Conservation (phyloP, 2,888 invertebrate species). For the Nymphalis c-album region DNA sequence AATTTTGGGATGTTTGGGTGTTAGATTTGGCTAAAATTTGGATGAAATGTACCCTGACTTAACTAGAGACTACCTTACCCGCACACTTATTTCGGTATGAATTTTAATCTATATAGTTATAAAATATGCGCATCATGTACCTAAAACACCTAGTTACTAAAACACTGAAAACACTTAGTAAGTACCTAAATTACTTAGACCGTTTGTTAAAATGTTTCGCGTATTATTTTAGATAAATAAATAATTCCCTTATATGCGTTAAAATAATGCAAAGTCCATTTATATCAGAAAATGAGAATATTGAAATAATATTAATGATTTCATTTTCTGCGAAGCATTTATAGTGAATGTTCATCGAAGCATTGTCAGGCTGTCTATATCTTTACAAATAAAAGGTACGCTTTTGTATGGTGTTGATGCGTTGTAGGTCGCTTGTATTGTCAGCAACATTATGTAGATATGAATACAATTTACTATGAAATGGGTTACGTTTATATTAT, state of each 20-base stretch:
- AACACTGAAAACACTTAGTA: no score
- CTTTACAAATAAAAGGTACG: slow-evolving; percentile 62
- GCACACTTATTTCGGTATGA: no score
- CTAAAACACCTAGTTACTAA: no score
- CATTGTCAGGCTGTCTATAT: slow-evolving; percentile 57
- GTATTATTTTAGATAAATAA: neutral
- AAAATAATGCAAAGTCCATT: slow-evolving; percentile 23
- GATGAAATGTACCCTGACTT: no score
- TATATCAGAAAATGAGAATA: slow-evolving; percentile 31
- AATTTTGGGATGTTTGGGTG: no score
- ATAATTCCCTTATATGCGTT: neutral
- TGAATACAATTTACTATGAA: slow-evolving; percentile 46
- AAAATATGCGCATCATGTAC: no score
- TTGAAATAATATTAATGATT: slow-evolving; percentile 48
- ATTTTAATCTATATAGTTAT: no score
- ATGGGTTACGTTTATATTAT: slow-evolving; percentile 42
- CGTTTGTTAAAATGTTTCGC: no score
- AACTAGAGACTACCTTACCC: no score
- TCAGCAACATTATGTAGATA: slow-evolving; percentile 50
- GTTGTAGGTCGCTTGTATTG: slow-evolving; percentile 54
- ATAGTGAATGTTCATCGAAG: slow-evolving; percentile 49
- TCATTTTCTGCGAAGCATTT: slow-evolving; percentile 47
- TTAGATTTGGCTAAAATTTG: no score
- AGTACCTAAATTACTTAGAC: no score
- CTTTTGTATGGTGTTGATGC: slow-evolving; percentile 61